Base-by-base conservation (phyloP, 2,113 vertebrate species). In the Morone chrysops region DNA sequence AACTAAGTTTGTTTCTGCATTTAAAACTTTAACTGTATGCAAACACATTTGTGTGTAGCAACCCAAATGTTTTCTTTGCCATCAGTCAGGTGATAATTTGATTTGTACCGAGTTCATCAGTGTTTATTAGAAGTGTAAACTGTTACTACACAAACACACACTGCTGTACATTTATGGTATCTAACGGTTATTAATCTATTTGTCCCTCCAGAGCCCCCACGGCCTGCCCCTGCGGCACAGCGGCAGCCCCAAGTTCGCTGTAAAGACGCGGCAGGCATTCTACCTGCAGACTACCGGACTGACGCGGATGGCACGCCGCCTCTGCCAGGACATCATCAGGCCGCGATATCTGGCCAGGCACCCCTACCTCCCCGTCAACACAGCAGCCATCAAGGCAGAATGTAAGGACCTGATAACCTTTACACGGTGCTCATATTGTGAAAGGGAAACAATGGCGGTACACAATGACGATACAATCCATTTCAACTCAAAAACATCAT, bases 241-340 rank as follows among this genome's bases (percentile, higher is more conserved):
- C 54, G 96, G 97, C 71, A 99, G 98, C 91, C 98, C 98, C 74
- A 99, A 99, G 91, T 98, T 98, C 74, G 97, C 98, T 0, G 97
- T 99, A 95, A 99, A 99, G 94, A 99, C 98, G 13, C 90, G 97
- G 36, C 98, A 99, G 95, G 98, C 98, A 40, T 99, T 99, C 89
- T 99, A 96, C 93, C 96, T 99, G 80, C 96, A 97, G 82, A 98
- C 98, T 69, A 97, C 96, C 61, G 95, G 94, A 67, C 90, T 98
- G 90, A 98, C 98, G 0, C 94, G 96, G 71, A 92, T 96, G 43
- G 97, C 97, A 11, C 96, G 98, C n/a, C 96, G 97, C 45, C 84
- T 98, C 78, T 99, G 98, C 93, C 96, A 96, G 14, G 98, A 99
- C 91, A 96, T 99, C 81, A 93, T 99, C 87, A 96, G 95, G 69